Conservation (phyloP, 2,888 invertebrate genomes). For the Clivina fossor region DNA sequence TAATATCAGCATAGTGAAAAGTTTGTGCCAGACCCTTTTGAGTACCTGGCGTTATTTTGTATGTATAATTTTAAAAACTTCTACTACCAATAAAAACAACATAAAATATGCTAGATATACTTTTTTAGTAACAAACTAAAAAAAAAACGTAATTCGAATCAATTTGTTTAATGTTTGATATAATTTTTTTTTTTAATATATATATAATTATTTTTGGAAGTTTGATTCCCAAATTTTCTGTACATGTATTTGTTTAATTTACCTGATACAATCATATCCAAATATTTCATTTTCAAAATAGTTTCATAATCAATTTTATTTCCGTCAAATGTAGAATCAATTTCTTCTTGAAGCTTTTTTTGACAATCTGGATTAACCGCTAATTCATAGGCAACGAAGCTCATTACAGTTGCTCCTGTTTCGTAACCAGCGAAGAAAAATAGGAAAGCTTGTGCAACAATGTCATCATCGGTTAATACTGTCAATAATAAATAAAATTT, state of each 20-base stretch:
- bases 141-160: too few species aligned
- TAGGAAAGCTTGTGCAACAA: slow-evolving; percentile 58
- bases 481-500: neutral
- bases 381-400: slow-evolving; percentile 48
- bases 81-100: too few species aligned
- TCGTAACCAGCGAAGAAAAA: slow-evolving; percentile 58
- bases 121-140: too few species aligned
- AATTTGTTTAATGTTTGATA: too few species aligned
- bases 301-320: slow-evolving; percentile 52
- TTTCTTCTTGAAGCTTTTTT: slow-evolving; percentile 48
- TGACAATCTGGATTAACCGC: slow-evolving; percentile 50
- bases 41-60: too few species aligned
- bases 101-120: too few species aligned
- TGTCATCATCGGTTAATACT: slow-evolving; percentile 53
- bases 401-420: slow-evolving; percentile 48
- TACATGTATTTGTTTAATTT: too few species aligned
- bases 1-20: too few species aligned
- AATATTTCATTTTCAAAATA: slow-evolving; percentile 55
- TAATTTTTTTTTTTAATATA: too few species aligned
- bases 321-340: slow-evolving; percentile 43
- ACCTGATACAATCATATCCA: slow-evolving; percentile 59
- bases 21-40: too few species aligned
- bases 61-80: too few species aligned
- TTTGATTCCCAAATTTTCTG: too few species aligned
- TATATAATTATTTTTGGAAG: neutral